Conservation (phyloP, 1,140 invertebrate species). For the Lepidurus arcticus region DNA sequence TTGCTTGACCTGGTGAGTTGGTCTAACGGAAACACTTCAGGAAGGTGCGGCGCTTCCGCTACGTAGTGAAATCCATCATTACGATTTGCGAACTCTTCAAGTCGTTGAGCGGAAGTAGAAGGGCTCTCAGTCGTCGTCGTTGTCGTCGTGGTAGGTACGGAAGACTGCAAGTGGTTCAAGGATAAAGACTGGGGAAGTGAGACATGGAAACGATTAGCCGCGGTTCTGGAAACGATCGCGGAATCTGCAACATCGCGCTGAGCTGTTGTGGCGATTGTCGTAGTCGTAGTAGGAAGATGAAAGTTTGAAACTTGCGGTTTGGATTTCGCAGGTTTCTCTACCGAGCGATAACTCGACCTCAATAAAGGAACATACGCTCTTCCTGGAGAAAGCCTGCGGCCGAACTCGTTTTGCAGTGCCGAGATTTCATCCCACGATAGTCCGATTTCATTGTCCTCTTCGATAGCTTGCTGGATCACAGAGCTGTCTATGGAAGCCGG, state of each 20-base stretch:
- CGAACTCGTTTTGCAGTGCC: background rate
- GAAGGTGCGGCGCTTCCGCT: background rate
- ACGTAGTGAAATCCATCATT: background rate
- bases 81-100: background rate
- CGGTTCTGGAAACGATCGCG: background rate
- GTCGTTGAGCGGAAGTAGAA: background rate
- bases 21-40: background rate
- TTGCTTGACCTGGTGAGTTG: background rate
- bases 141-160: background rate
- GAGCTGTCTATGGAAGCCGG: background rate
- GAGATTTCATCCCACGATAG: background rate
- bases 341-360: background rate
- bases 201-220: background rate
- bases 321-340: background rate
- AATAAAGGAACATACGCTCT: background rate
- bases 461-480: background rate
- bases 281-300: background rate
- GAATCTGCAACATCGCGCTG: background rate
- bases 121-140: constrained; percentile 7
- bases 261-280: background rate
- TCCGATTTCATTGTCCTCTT: constrained; percentile 1
- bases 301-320: background rate
- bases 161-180: background rate
- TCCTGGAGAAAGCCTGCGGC: background rate
- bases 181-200: background rate